Base-by-base conservation (phyloP, 2,113 vertebrate species). In the Nothoprocta perdicaria region DNA sequence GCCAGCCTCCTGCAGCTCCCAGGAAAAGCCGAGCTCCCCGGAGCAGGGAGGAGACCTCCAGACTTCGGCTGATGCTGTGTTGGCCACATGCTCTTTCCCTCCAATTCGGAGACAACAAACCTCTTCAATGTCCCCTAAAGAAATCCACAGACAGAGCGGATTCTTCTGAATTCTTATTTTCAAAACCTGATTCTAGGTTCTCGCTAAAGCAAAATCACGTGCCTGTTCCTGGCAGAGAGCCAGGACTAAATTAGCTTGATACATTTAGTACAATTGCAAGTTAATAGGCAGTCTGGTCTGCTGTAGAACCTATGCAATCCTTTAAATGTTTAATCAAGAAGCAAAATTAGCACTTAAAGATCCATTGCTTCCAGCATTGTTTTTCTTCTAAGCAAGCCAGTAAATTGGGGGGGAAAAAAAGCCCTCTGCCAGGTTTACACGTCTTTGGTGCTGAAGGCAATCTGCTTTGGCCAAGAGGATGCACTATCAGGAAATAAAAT, bases 251-350 rank as follows among this genome's bases (percentile, higher is more conserved):
- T 97, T 93, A 95, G 87, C 88, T 95, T 91, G 90, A 97, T 94
- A 82, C 82, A 84, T 95, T 92, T 93, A 94, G 87, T 87, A 81
- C 89, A 94, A 97, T 81, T 91, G 93, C 74, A 78, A 95, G 92
- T 73, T 96, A 96, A 92, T 82, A 95, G 91, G 93, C 95, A 96
- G 93, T 57, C 90, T 75, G 76, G 83, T 73, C 92, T 95, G 89
- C 91, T 33, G 81, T 82, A 29, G 33, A 96, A 94, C 83, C 77
- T 57, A 35, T 83, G 77, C 61, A 53, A 74, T 95, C 85, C 74
- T 93, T 90, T 86, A 95, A 91, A 97, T 88, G 91, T 95, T 96
- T 96, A 96, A 96, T 96, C 94, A 96, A 97, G 96, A 80, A 94
- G 75, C 81, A 63, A 92, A 96, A 97, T 95, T 93, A 93, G 63